These are phyloP conservation scores for Phaedon cochleariae DNA, from an alignment of 2,888 invertebrate genomes.

Conservation along the genomic window DNA sequence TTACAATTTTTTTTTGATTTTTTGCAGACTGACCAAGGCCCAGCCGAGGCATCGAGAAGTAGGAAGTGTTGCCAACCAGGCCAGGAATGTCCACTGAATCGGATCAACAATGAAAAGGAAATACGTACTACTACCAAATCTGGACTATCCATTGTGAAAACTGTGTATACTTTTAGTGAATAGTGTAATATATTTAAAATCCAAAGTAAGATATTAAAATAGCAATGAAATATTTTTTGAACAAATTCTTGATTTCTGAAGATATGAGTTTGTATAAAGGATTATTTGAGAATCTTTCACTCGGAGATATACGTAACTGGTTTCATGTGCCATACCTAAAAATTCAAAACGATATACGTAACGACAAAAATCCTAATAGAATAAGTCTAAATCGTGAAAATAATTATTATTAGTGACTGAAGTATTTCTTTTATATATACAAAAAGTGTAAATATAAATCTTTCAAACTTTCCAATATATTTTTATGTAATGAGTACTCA, in stretches of 20 bases:
- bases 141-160: slow-evolving; percentile 56
- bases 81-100: slow-evolving; percentile 53
- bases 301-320: slow-evolving; percentile 48
- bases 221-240: slow-evolving; percentile 53
- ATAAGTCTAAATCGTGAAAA: slow-evolving; percentile 47
- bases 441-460: slow-evolving; percentile 34
- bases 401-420: slow-evolving; percentile 30
- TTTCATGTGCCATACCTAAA: slow-evolving; percentile 53
- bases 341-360: slow-evolving; percentile 55
- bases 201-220: slow-evolving; percentile 55
- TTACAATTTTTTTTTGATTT: too few species aligned
- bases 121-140: slow-evolving; percentile 58
- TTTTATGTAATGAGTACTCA: background rate
- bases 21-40: slow-evolving; percentile 56
- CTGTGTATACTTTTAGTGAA: slow-evolving; percentile 60
- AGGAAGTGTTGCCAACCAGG: slow-evolving; percentile 52
- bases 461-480: slow-evolving; percentile 23
- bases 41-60: slow-evolving; percentile 56
- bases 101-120: slow-evolving; percentile 45
- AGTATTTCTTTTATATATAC: slow-evolving; percentile 32
- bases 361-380: slow-evolving; percentile 52
- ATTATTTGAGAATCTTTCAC: slow-evolving; percentile 26
- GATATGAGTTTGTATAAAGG: slow-evolving; percentile 41
- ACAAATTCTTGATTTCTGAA: slow-evolving; percentile 44
- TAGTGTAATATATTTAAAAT: slow-evolving; percentile 58